These are phyloP conservation scores for Oreohelix idahoensis DNA, from an alignment of 1,140 invertebrate genomes.

Conservation along the genomic window DNA sequence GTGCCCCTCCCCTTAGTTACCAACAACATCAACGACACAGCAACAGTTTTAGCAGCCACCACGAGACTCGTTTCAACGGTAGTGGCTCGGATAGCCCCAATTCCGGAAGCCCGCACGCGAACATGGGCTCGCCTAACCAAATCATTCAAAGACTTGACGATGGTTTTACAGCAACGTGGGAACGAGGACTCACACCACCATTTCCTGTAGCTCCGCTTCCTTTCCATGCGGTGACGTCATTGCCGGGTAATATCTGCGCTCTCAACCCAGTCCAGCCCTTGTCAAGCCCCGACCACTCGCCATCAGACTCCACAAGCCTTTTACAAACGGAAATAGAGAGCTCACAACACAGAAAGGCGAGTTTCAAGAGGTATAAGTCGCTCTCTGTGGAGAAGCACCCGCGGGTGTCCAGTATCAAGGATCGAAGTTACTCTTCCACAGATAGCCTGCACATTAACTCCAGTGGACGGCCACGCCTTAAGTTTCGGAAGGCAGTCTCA, in stretches of 20 bases:
- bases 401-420: constrained; percentile 63
- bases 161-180: constrained; percentile 64
- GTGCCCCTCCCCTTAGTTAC: constrained; percentile 13
- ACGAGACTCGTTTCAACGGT: constrained; percentile 25
- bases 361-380: constrained; percentile 74
- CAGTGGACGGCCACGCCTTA: constrained; percentile 63
- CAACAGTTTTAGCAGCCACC: constrained; percentile 36
- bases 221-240: constrained; percentile 29
- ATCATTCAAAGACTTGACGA: constrained; percentile 67
- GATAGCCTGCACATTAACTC: constrained; percentile 72
- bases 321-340: constrained; percentile 19
- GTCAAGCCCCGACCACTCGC: constrained; percentile 34
- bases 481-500: constrained; percentile 70
- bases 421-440: constrained; percentile 64
- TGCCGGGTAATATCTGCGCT: constrained; percentile 12
- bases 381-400: constrained; percentile 64
- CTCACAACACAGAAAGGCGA: constrained; percentile 47
- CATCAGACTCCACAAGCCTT: constrained; percentile 32
- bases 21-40: constrained; percentile 32
- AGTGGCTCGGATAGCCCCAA: constrained; percentile 1
- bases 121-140: constrained; percentile 50
- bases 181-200: constrained; percentile 52
- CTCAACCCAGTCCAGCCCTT: constrained; percentile 17
- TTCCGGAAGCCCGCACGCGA: background rate
- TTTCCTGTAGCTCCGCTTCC: constrained; percentile 58